Percentiles rank a stretch among this genome's conserved stretches.
Conservation (phyloP, 2,113 vertebrate genomes). For the Esox niger region DNA sequence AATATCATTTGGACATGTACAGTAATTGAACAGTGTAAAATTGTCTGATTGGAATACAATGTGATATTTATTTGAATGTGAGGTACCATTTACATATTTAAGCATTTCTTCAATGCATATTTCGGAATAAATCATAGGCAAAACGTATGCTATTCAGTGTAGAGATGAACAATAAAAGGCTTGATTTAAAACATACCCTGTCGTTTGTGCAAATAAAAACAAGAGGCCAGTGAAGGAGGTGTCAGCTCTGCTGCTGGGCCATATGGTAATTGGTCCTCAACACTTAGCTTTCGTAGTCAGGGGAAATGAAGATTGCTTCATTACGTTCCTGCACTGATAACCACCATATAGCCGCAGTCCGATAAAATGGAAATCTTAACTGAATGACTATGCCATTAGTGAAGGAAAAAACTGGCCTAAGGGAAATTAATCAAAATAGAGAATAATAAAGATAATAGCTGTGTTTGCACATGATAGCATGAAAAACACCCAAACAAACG, state of each 20-base stretch:
- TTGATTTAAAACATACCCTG: conserved; percentile 61
- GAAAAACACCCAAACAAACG: conserved; percentile 40
- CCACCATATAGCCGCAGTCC: conserved; percentile 39
- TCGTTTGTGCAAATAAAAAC: conserved; percentile 59
- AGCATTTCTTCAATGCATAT: conserved; percentile 24
- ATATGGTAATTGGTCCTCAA: conserved; percentile 66
- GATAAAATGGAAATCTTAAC: conserved; percentile 59
- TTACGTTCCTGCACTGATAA: conserved; percentile 71
- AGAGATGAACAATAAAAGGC: conserved; percentile 57
- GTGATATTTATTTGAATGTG: conserved; percentile 36
- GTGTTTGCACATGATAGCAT: conserved; percentile 49
- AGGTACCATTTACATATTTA: conserved; percentile 43
- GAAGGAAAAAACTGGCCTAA: not conserved
- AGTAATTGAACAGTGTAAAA: conserved; percentile 34
- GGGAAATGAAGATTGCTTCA: conserved; percentile 70
- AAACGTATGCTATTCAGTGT: conserved; percentile 58
- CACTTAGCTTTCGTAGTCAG: conserved; percentile 69
- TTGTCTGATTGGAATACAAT: conserved; percentile 36
- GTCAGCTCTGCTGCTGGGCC: conserved; percentile 52
- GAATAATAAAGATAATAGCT: conserved; percentile 56
- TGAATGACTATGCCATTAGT: conserved; percentile 53
- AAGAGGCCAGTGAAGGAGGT: conserved; percentile 49
- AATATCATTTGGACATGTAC: conserved; percentile 15
- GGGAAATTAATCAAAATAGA: conserved; percentile 46
- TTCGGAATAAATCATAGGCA: conserved; percentile 49